Percentiles rank a stretch among this genome's conserved stretches.
phyloP scores from a whole-genome alignment of 2,113 vertebrate species.

The Serinus canaria region DNA sequence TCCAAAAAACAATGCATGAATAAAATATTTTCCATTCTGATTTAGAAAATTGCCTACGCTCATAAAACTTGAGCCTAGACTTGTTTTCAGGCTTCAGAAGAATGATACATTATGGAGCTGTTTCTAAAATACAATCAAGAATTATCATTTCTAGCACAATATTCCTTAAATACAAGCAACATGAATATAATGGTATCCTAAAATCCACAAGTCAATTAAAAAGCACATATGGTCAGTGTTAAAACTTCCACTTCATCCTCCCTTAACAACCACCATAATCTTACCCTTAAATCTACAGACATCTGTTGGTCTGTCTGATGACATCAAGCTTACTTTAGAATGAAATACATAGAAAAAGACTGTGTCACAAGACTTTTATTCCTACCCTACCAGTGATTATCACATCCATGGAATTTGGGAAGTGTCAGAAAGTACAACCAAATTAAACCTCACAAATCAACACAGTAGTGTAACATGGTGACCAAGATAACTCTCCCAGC shows the following conservation, averaged over 20 bases:
- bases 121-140: conserved; percentile 20
- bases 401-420: conserved; percentile 5
- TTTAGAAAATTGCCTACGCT: conserved; percentile 37
- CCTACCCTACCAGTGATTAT: background rate
- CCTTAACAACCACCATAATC: conserved; percentile 19
- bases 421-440: conserved; percentile 10
- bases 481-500: background rate
- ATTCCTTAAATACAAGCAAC: background rate
- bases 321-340: background rate
- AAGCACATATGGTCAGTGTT: conserved; percentile 40
- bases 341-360: background rate
- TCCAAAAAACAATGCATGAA: conserved; percentile 71
- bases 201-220: conserved; percentile 40
- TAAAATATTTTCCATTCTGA: conserved; percentile 69
- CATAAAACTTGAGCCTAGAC: conserved; percentile 7
- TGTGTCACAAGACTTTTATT: background rate
- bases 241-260: conserved; percentile 49
- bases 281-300: conserved; percentile 20
- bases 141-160: conserved; percentile 32
- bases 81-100: conserved; percentile 44
- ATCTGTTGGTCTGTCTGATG: conserved; percentile 14
- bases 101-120: background rate
- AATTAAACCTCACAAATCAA: conserved; percentile 20
- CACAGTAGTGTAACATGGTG: background rate
- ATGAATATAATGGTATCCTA: background rate